Evolutionary conservation across 2,888 invertebrate genomes (phyloP), one percentile per base, ranked within the genome.

Genomic region (Thereva nobilitata): DNA sequence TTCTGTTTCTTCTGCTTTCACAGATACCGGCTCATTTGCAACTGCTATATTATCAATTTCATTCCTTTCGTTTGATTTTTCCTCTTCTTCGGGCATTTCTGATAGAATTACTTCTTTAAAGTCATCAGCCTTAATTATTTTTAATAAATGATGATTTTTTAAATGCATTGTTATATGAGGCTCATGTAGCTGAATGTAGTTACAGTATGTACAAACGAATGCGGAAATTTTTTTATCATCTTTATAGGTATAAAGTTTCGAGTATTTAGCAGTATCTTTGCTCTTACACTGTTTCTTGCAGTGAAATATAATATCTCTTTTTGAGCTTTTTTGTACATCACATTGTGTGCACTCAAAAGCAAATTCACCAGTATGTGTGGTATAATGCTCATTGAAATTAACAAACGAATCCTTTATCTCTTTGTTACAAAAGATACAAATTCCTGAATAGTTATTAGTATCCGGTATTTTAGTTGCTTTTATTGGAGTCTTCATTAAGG

Each of bases 301-400:
- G 9, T 64, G 64, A 5, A 23, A 23, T 8, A 42, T 3, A 1
- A 45, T 53, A 12, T 34, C 45, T 1, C 5, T 6, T 3, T 64
- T 64, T 3, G 3, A n/a, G 5, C 12, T 45, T 6, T 10, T 53
- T 34, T 38, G n/a, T 8, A 53, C 23, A 54, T 54, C 23, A 12
- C 64, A 64, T 4, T 10, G 40, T 8, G 44, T 34, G 37, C 64
- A 64, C 35, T 54, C 53, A 64, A 54, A 64, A 7, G 37, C 42
- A 9, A 37, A 64, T 64, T 64, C 64, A 5, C 64, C 64, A 1
- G 64, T 64, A 54, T 64, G 64, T 6, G 54, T 9, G 35, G 64
- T 42, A 8, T 44, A 64, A 23, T 64, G 64, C 2, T 64, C 35
- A 12, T 53, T 34, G 44, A 64, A 54, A 35, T 64, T 54, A 8